Evolutionary conservation across 92 coral and sea anemone genomes (phyloP), one percentile per base, ranked within the genome.

Genomic region (Muricea muricata): DNA sequence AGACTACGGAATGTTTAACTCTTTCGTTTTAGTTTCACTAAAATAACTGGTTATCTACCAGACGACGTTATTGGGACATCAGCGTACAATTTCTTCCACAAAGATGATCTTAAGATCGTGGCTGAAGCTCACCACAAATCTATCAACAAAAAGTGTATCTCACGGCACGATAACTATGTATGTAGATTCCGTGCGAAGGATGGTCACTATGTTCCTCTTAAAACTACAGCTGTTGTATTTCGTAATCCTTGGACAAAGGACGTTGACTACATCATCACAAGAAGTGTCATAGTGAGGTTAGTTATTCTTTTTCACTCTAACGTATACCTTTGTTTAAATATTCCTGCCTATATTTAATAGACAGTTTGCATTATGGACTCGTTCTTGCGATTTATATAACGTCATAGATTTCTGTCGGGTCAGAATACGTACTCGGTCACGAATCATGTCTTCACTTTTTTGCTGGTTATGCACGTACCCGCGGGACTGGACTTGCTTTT

Each of bases 161-260:
- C 41, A 12, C 78, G 65, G 12, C 89, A n/a, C n/a, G n/a, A n/a
- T n/a, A n/a, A n/a, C n/a, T n/a, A n/a, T n/a, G n/a, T 80, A 15
- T 84, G 91, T 41, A 78, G 97, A 26, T 91, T 95, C 79, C 86
- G 89, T 28, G 92, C 95, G 39, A 95, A 93, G 83, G 91, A 79
- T 61, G 98, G 98, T 13, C 97, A 95, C 79, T 90, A 86, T 34
- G 70, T 95, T 17, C 94, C 94, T 11, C 72, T 95, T 13, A 68
- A 74, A 35, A 83, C 95, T 40, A 70, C 81, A 55, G 87, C 94
- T 13, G 75, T 80, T 20, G 88, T 86, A 26, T 95, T 95, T 70
- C 90, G 94, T 31, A 95, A 95, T 67, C 98, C 98, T 3, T 95
- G 93, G 87, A 89, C 95, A 29, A 91, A 95, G 70, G 94, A 95